phyloP scores from a whole-genome alignment of 2,113 vertebrate genomes.

The Apistogramma diplotaenia region DNA sequence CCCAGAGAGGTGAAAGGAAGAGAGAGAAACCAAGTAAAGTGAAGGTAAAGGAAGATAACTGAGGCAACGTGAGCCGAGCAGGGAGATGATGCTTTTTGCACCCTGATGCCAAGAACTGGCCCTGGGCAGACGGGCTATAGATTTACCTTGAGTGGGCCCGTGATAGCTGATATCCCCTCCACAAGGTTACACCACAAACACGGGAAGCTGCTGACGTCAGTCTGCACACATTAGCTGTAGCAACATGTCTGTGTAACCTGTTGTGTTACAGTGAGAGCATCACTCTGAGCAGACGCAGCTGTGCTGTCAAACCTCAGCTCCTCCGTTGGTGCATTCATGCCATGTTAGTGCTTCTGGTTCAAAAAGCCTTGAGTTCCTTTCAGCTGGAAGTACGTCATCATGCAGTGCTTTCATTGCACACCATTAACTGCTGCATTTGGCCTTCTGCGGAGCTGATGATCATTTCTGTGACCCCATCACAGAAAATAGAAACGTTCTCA shows the following conservation, averaged over 20 bases:
- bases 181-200: slow-evolving; percentile 39
- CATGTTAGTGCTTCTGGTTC: background rate
- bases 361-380: background rate
- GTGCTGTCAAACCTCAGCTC: background rate
- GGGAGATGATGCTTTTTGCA: slow-evolving; percentile 40
- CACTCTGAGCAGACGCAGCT: background rate
- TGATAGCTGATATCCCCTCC: slow-evolving; percentile 47
- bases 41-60: slow-evolving; percentile 29
- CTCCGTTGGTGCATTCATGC: background rate
- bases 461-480: background rate
- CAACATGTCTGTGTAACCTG: slow-evolving; percentile 46
- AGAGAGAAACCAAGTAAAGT: background rate
- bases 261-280: slow-evolving; percentile 19
- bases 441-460: fast-evolving
- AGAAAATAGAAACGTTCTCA: background rate
- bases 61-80: slow-evolving; percentile 33
- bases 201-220: slow-evolving; percentile 51
- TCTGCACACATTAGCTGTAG: background rate
- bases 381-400: background rate
- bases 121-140: slow-evolving; percentile 51
- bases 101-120: slow-evolving; percentile 51
- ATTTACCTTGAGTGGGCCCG: slow-evolving; percentile 57
- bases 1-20: background rate
- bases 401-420: background rate
- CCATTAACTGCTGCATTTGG: background rate